Evolutionary conservation across 2,888 invertebrate species (phyloP).

Genomic region (Mythimna lalbum): DNA sequence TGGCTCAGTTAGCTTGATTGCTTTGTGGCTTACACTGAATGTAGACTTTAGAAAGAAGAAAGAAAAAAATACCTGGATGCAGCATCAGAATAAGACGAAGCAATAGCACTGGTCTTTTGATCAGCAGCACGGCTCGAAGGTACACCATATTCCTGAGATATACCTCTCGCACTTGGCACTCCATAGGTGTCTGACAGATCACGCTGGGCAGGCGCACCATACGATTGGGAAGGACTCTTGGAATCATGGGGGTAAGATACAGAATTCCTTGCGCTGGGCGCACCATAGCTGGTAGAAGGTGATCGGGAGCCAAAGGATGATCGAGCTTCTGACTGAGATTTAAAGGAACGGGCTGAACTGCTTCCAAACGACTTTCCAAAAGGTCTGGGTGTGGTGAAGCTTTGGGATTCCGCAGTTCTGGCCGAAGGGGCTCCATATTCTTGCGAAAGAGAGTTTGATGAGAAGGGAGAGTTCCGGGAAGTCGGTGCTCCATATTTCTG

Average conservation of each 20-base stretch:
- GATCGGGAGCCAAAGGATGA: conserved; percentile 69
- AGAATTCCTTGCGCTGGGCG: conserved; percentile 53
- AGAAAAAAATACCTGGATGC: conserved; percentile 67
- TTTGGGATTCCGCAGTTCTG: conserved; percentile 65
- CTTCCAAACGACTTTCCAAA: conserved; percentile 67
- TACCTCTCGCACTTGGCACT: conserved; percentile 78
- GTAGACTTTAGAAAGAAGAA: not conserved
- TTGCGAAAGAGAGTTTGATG: conserved; percentile 67
- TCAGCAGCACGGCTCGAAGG: conserved; percentile 74
- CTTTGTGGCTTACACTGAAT: not conserved
- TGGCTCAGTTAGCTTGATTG: not conserved
- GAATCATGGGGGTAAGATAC: conserved; percentile 46
- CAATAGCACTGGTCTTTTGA: conserved; percentile 79
- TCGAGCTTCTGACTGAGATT: conserved; percentile 23
- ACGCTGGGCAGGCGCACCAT: conserved; percentile 74
- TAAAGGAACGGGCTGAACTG: conserved; percentile 54
- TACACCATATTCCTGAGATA: conserved; percentile 87
- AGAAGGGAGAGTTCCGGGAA: conserved; percentile 63
- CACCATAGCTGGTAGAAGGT: conserved; percentile 46
- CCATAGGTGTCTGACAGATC: conserved; percentile 77
- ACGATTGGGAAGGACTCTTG: conserved; percentile 58
- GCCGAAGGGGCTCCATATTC: conserved; percentile 75
- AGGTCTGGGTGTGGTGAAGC: conserved; percentile 75
- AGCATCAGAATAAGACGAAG: conserved; percentile 77
- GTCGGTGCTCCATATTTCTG: conserved; percentile 72